Evolutionary conservation across 2,113 vertebrate genomes (phyloP), one percentile per base, ranked within the genome.

Genomic region (Hystrix cristata): DNA sequence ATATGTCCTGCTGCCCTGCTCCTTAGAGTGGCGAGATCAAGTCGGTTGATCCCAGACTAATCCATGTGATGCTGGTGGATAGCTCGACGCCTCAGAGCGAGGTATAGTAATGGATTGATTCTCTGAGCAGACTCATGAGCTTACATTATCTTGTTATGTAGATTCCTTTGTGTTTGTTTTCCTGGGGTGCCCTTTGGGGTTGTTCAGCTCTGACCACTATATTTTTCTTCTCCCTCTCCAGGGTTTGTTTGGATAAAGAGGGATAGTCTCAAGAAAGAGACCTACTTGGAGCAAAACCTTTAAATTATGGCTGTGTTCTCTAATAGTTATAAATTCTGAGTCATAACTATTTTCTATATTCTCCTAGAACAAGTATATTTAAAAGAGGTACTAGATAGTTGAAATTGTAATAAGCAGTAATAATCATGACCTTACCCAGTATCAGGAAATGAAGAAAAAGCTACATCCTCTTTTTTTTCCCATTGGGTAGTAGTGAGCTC

Each of bases 41-140:
- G 97, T 99, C 99, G 0, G 99, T 99, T 84, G 99, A 99, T 98
- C 99, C 99, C 93, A 99, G 99, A 62, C 99, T 99, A 96, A 99
- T 99, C 98, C 99, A 99, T 60, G 99, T 99, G 96, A 99, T 99
- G 99, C 98, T 99, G 96, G 98, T 98, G 97, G 99, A 99, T 95
- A 98, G 94, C 83, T 87, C 98, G 0, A 5, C 97, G 23, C 83
- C 98, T 96, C 97, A 98, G 57, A 98, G 83, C 0, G 99, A 99
- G 99, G 99, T 99, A 99, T 23, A 96, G 19, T 96, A 74, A 25
- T 95, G 16, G 3, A 92, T 74, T 67, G 57, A 60, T 25, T 97
- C 94, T 97, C 23, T 93, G 51, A 93, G 64, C 60, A 93, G 81
- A 93, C 59, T 94, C 13, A 7, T 65, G 23, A 87, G 67, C 62